Evolutionary conservation across 2,113 vertebrate genomes (phyloP).

Genomic region (Saguinus imperator): DNA sequence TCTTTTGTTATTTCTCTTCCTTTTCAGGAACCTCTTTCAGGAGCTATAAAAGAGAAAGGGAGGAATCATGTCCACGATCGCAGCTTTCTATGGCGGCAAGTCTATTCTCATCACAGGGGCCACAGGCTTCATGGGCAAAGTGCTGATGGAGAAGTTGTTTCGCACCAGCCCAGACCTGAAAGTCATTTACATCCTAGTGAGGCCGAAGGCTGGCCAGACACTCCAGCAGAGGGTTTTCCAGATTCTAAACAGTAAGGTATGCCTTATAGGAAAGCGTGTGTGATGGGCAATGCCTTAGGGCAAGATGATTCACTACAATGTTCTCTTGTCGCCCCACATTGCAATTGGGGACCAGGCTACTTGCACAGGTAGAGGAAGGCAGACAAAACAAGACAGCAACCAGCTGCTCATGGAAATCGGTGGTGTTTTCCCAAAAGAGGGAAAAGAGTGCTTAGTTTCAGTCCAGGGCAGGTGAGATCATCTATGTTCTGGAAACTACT

Average conservation of each 20-base stretch:
- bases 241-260: conserved; percentile 94
- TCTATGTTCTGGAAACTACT: not conserved
- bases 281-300: not conserved
- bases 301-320: fast-evolving
- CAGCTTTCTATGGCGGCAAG: conserved; percentile 92
- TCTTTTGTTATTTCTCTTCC: conserved; percentile 31
- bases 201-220: conserved; percentile 94
- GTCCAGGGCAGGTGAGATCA: not conserved
- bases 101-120: conserved; percentile 94
- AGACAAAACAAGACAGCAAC: not conserved
- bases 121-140: conserved; percentile 97
- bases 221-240: conserved; percentile 91
- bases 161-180: conserved; percentile 92
- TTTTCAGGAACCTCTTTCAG: conserved; percentile 79
- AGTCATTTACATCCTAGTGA: conserved; percentile 92
- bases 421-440: not conserved
- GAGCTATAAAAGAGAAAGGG: conserved; percentile 59
- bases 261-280: not conserved
- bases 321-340: not conserved
- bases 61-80: conserved; percentile 88
- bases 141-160: conserved; percentile 95
- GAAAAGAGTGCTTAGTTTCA: not conserved
- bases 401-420: not conserved
- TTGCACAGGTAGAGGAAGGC: not conserved
- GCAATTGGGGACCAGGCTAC: not conserved